A percentile compares a stretch with the other conserved stretches of the same genome.
phyloP scores from a whole-genome alignment of 2,888 invertebrate species.

The Drosophila niveifrons region DNA sequence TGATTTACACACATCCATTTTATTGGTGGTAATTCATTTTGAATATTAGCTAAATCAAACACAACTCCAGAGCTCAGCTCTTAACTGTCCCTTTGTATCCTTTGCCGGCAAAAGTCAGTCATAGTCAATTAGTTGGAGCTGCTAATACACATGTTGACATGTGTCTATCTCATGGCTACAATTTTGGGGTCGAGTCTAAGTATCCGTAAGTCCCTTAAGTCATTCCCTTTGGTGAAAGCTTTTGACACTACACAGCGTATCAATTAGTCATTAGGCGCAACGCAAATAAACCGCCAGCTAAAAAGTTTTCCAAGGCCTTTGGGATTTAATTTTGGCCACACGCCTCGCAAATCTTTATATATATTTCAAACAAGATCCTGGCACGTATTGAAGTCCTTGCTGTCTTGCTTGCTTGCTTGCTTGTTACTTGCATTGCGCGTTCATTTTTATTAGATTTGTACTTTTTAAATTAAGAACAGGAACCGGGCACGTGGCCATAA shows the following conservation, averaged over 20 bases:
- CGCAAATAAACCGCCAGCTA: constrained; percentile 38
- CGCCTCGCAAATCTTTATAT: constrained; percentile 8
- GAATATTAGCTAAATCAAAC: constrained; percentile 3
- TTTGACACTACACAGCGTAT: constrained; percentile 49
- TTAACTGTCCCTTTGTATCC: background rate
- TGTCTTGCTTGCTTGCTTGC: too few relatives aligned
- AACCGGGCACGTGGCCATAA: constrained; percentile 64
- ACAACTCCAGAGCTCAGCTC: too few relatives aligned
- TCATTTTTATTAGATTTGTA: constrained; percentile 63
- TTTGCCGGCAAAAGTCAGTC: constrained; percentile 1
- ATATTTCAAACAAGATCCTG: constrained; percentile 5
- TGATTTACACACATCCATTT: background rate
- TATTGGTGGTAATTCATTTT: background rate
- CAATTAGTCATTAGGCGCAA: constrained; percentile 56
- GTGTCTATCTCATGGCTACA: constrained; percentile 36
- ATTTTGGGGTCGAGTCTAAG: constrained; percentile 39
- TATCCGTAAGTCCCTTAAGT: constrained; percentile 39
- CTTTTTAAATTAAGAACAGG: constrained; percentile 70
- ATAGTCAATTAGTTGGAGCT: constrained; percentile 52
- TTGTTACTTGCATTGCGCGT: constrained; percentile 20
- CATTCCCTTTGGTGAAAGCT: constrained; percentile 21
- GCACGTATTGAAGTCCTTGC: constrained; percentile 35
- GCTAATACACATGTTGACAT: constrained; percentile 68
- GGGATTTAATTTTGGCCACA: constrained; percentile 39
- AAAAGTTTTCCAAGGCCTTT: constrained; percentile 34